These are phyloP conservation scores for Lerema accius DNA, from an alignment of 1,140 invertebrate species.

Conservation along the genomic window DNA sequence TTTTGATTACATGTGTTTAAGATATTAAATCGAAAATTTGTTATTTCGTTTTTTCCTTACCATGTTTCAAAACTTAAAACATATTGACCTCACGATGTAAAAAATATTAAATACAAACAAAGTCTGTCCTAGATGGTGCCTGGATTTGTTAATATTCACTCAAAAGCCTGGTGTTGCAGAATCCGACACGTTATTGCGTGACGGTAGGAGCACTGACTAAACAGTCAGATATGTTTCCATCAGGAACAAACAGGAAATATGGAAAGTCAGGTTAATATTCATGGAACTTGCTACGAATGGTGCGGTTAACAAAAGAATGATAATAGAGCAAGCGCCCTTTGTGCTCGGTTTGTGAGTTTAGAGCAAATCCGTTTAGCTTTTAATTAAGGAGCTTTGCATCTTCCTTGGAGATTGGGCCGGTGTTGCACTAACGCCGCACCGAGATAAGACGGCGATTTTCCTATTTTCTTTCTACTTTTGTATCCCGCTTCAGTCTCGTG, in stretches of 20 bases:
- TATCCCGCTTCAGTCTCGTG: too few relatives aligned
- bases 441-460: not conserved
- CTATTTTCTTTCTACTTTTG: too few relatives aligned
- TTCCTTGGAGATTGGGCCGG: not conserved
- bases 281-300: not conserved
- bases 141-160: not conserved
- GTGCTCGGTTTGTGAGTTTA: slow-evolving; percentile 20
- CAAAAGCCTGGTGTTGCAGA: too few relatives aligned
- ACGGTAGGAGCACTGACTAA: not conserved
- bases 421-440: not conserved
- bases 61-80: too few relatives aligned
- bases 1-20: too few relatives aligned
- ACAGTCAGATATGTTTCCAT: not conserved
- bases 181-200: too few relatives aligned
- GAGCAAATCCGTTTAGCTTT: slow-evolving; percentile 24
- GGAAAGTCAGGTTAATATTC: not conserved
- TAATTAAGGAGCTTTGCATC: slow-evolving; percentile 29
- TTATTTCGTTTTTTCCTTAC: too few relatives aligned
- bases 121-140: too few relatives aligned
- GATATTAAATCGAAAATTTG: too few relatives aligned
- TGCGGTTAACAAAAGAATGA: slow-evolving; percentile 30
- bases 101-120: too few relatives aligned
- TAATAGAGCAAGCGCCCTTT: slow-evolving; percentile 25
- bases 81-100: too few relatives aligned
- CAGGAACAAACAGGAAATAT: slow-evolving; percentile 1